Evolutionary conservation across 1,140 invertebrate species (phyloP).

Genomic region (Drosophila ogumai): DNA sequence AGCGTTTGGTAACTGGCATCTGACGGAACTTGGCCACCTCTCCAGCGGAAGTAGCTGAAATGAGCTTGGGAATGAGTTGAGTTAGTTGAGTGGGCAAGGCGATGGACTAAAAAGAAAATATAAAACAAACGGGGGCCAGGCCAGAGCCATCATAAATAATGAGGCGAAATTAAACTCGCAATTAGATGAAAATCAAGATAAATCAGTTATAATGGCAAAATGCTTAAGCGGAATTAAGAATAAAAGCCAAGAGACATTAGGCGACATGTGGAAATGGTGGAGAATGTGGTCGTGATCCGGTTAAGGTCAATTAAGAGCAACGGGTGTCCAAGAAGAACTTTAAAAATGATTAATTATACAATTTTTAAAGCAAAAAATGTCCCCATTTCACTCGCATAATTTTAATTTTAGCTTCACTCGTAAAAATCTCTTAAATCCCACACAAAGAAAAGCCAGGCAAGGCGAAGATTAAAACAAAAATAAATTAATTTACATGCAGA

Average conservation of each 20-base stretch:
- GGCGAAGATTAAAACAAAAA: conserved; percentile 42
- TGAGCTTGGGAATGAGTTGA: conserved; percentile 63
- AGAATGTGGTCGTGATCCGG: conserved; percentile 31
- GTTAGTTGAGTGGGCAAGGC: conserved; percentile 35
- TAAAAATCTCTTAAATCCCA: conserved; percentile 19
- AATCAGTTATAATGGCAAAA: conserved; percentile 66
- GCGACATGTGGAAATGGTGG: conserved; percentile 30
- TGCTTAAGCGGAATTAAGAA: conserved; percentile 59
- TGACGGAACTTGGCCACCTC: conserved; percentile 57
- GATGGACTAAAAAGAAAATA: conserved; percentile 15
- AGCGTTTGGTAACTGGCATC: conserved; percentile 64
- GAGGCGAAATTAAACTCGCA: conserved; percentile 71
- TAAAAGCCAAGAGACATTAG: conserved; percentile 50
- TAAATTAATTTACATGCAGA: conserved; percentile 44
- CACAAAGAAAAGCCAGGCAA: conserved; percentile 28
- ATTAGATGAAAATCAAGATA: conserved; percentile 76
- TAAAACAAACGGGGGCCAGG: conserved; percentile 25
- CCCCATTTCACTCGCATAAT: no score
- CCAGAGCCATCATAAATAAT: conserved; percentile 67
- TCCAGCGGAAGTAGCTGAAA: conserved; percentile 68
- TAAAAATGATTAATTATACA: no score
- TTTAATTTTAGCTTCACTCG: conserved; percentile 30
- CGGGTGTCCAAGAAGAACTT: neutral
- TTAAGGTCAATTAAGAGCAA: conserved; percentile 14
- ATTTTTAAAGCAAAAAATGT: neutral